Base-by-base conservation (phyloP, 1,140 invertebrate species). In the Panagrolaimus sp. region DNA sequence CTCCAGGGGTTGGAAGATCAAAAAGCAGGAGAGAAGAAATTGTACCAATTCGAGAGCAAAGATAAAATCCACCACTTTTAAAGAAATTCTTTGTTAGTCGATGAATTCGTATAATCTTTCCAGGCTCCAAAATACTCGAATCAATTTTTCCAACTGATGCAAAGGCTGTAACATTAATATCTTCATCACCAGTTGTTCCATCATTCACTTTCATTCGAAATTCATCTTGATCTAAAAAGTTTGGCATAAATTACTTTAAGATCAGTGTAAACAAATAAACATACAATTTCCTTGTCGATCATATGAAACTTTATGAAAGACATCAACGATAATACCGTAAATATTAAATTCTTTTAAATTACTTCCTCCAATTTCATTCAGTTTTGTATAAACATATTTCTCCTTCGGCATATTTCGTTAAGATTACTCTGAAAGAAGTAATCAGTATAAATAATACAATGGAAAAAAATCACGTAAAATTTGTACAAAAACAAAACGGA, bases 181-280 rank as follows among this genome's bases (percentile, higher is more conserved):
- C 28, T 6, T 12, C 21, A 58, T 58, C 10, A 12, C 21, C 28
- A 21, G 52, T 58, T 2, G 17, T 28, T 12, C 52, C 52, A 58
- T 58, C 52, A 21, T 58, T 58, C 52, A 58, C 10, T 12, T 26
- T 58, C 10, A 58, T 12, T 4, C 52, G 52, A n/a, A n/a, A 58
- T 58, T 58, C 52, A 28, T 58, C 52, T 58, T 58, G 52, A n/a
- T 12, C 52, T 58, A 28, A 28, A 38, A 38, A 58, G 17, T n/a
- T n/a, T n/a, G 15, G 3, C 10, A 58, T 21, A 26, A 21, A 2
- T 26, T 2, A 58, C n/a, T n/a, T n/a, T n/a, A 26, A 17, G 21
- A 21, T 2, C 17, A 58, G 1, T 58, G 5, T 14, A 58, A 58
- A 24, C 10, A 21, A n/a, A n/a, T n/a, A n/a, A n/a, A n/a, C 8